Conservation (phyloP, 1,140 invertebrate genomes). For the Anastatus disparis region DNA sequence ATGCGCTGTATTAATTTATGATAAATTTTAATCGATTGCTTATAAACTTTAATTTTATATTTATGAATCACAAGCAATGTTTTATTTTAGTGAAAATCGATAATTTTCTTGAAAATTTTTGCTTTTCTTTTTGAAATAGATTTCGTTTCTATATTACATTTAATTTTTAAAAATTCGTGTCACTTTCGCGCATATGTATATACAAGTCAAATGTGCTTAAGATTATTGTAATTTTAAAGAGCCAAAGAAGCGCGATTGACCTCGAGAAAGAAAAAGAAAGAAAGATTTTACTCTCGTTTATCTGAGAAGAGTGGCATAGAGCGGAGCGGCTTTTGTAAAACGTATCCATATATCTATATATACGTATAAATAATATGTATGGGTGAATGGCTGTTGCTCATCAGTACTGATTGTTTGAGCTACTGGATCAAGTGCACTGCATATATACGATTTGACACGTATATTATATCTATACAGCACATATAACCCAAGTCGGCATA, state of each 20-base stretch:
- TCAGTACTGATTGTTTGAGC: constrained; percentile 48
- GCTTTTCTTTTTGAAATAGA: not conserved
- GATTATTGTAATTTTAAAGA: constrained; percentile 50
- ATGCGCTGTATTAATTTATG: too few species aligned
- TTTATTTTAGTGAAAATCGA: too few species aligned
- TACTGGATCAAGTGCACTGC: constrained; percentile 42
- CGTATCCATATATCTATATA: too few species aligned
- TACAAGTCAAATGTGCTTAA: too few species aligned
- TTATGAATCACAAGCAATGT: too few species aligned
- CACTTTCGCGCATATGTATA: not conserved
- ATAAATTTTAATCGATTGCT: too few species aligned
- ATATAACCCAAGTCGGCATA: not conserved
- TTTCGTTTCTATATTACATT: not conserved
- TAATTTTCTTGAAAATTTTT: too few species aligned
- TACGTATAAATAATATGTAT: too few species aligned
- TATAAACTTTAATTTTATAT: too few species aligned
- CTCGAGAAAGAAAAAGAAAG: constrained; percentile 38
- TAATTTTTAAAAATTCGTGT: too few species aligned
- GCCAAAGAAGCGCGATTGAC: constrained; percentile 47
- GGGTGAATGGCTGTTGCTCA: constrained; percentile 48
- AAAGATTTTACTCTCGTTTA: constrained; percentile 45
- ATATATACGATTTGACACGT: constrained; percentile 32
- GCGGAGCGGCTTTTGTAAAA: too few species aligned
- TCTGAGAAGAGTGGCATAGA: constrained; percentile 48
- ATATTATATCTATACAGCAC: constrained; percentile 2